These are phyloP conservation scores for Cygnus buccinator DNA, from an alignment of 2,113 vertebrate species.

Conservation along the genomic window DNA sequence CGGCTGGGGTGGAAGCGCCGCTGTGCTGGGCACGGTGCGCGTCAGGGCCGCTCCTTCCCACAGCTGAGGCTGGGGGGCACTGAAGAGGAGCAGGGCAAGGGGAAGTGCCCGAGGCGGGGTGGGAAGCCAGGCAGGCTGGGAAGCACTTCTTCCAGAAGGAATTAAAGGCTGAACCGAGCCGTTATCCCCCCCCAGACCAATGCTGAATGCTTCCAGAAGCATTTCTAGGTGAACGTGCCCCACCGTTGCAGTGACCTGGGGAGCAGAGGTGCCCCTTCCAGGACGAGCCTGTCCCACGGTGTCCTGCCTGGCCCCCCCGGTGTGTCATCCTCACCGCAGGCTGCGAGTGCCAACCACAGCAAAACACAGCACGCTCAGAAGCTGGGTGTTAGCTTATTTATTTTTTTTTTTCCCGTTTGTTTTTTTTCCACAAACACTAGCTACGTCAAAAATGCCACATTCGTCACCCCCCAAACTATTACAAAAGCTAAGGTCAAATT, in stretches of 20 bases:
- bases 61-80: background rate
- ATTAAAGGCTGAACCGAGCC: background rate
- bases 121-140: background rate
- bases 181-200: background rate
- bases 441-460: conserved; percentile 14
- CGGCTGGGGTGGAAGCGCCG: background rate
- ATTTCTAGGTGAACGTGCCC: background rate
- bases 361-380: background rate
- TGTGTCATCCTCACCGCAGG: background rate
- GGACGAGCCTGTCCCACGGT: background rate
- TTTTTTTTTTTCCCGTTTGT: background rate
- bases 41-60: background rate
- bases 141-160: background rate
- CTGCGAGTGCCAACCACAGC: background rate
- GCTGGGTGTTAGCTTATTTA: background rate
- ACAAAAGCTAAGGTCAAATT: conserved; percentile 40
- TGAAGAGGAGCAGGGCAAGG: background rate
- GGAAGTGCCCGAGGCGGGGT: fast-evolving
- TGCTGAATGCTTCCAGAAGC: background rate
- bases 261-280: background rate
- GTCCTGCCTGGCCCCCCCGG: background rate
- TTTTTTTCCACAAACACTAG: conserved; percentile 16
- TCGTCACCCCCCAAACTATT: background rate
- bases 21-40: background rate
- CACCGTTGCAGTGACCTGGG: fast-evolving